Evolutionary conservation across 2,113 vertebrate genomes (phyloP).

Genomic region (Harpagus bidentatus): DNA sequence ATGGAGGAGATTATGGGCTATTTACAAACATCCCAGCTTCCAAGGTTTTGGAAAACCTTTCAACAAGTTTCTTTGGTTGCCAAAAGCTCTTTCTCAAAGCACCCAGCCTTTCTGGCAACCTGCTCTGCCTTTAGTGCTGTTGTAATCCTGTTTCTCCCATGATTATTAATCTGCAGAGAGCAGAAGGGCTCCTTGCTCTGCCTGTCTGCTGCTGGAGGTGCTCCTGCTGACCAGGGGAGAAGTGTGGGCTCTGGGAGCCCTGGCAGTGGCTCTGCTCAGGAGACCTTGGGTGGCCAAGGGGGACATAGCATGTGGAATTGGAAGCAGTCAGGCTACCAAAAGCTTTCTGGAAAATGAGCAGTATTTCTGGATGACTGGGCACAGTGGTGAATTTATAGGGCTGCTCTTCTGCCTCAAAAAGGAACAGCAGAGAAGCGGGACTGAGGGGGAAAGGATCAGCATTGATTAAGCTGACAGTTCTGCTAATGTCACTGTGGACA

Average conservation of each 20-base stretch:
- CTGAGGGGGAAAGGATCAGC: neutral
- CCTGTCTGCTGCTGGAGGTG: neutral
- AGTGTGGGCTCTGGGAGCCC: neutral
- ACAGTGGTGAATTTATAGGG: neutral
- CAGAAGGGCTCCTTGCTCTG: neutral
- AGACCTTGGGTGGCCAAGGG: fast-evolving
- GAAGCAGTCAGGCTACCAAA: neutral
- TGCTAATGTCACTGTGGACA: constrained; percentile 7
- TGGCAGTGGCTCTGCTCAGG: neutral
- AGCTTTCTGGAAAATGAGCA: neutral
- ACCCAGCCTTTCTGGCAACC: neutral
- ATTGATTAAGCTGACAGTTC: constrained; percentile 17
- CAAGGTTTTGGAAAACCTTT: neutral
- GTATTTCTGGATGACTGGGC: neutral
- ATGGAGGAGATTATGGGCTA: neutral
- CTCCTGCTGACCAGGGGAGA: neutral
- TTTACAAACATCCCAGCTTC: neutral
- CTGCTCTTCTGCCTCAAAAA: neutral
- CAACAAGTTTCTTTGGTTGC: neutral
- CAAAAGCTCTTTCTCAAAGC: neutral
- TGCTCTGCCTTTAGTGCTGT: neutral
- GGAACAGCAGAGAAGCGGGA: neutral
- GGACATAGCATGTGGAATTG: fast-evolving
- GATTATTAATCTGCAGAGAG: neutral
- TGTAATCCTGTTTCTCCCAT: neutral